phyloP scores from a whole-genome alignment of 2,888 invertebrate genomes.

The Automeris io region DNA sequence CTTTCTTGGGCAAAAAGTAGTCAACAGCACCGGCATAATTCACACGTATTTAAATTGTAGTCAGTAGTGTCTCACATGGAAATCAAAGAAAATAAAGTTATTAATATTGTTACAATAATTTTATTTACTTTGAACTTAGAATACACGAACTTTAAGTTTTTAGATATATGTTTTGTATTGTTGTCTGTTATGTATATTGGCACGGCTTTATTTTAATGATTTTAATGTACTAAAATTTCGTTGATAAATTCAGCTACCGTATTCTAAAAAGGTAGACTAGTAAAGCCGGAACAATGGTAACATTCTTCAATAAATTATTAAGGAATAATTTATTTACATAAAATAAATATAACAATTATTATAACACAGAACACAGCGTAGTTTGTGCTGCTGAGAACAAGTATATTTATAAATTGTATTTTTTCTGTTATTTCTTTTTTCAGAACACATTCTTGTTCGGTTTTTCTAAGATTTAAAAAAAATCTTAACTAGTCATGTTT shows the following conservation, averaged over 20 bases:
- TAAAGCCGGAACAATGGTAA: too few relatives aligned
- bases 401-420: too few relatives aligned
- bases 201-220: not conserved
- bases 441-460: too few relatives aligned
- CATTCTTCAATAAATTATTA: conserved; percentile 1
- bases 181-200: not conserved
- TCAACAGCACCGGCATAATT: conserved; percentile 30
- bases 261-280: too few relatives aligned
- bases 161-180: not conserved
- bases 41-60: conserved; percentile 32
- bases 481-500: too few relatives aligned
- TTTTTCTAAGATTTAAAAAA: too few relatives aligned
- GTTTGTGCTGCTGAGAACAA: too few relatives aligned
- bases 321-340: not conserved
- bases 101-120: not conserved
- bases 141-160: not conserved
- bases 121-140: conserved; percentile 1
- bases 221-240: too few relatives aligned
- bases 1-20: conserved; percentile 67
- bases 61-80: not conserved
- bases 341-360: not conserved
- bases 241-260: too few relatives aligned
- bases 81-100: not conserved
- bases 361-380: not conserved
- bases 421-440: conserved; percentile 2